Percentiles rank a stretch among this genome's conserved stretches.
Evolutionary conservation across 2,113 vertebrate genomes (phyloP).

Genomic region (Grammomys surdaster): DNA sequence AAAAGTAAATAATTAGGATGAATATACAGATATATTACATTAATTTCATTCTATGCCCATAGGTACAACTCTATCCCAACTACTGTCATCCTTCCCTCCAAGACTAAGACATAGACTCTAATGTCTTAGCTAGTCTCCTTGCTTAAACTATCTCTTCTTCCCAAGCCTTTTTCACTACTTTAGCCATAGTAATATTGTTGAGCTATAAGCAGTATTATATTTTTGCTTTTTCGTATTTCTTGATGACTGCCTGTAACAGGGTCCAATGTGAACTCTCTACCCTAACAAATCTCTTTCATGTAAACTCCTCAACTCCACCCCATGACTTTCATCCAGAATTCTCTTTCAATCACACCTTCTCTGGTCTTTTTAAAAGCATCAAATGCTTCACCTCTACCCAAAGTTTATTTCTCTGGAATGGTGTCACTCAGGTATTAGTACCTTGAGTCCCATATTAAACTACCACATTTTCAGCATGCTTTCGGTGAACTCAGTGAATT

Average conservation of each 20-base stretch:
- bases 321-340: accelerated
- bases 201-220: background rate
- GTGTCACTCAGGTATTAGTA: background rate
- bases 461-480: background rate
- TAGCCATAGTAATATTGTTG: background rate
- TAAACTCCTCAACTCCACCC: background rate
- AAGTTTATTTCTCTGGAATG: background rate
- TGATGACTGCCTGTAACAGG: background rate
- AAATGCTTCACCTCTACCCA: no score
- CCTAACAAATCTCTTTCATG: background rate
- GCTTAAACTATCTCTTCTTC: background rate
- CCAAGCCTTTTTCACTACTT: background rate
- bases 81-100: background rate
- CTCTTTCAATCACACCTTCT: background rate
- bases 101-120: background rate
- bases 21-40: background rate
- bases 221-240: background rate
- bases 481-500: background rate
- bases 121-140: background rate
- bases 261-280: background rate
- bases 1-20: no score
- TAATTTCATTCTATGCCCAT: background rate
- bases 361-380: background rate
- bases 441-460: background rate
- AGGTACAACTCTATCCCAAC: background rate